Percentiles rank a stretch among this genome's conserved stretches.
Conservation (phyloP, 2,113 vertebrate species). For the Rynchops niger region DNA sequence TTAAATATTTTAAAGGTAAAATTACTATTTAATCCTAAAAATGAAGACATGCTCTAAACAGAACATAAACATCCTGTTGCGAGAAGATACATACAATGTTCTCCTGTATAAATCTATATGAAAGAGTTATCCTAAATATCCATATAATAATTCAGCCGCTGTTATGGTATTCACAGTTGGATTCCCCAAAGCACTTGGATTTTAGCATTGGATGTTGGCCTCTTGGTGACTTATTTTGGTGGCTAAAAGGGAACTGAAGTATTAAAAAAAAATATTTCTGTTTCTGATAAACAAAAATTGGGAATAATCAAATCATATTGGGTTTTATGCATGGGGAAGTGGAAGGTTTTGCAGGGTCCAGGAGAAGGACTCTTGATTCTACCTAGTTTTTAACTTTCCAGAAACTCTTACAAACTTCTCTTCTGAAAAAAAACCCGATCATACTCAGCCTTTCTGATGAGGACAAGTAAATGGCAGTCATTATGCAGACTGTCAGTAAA, state of each 20-base stretch:
- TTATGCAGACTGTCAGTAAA: not conserved
- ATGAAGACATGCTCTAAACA: not conserved
- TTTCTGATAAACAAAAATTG: not conserved
- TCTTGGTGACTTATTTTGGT: not conserved
- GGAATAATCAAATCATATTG: not conserved
- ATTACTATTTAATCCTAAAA: not conserved
- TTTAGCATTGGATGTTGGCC: not conserved
- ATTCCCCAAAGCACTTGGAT: not conserved
- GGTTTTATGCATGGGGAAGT: not conserved
- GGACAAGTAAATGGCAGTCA: not conserved
- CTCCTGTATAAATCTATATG: not conserved
- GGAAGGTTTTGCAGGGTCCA: not conserved
- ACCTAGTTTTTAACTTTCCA: not conserved
- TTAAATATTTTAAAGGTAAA: not conserved
- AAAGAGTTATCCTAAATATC: not conserved
- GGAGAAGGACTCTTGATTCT: not conserved
- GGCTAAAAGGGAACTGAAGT: not conserved
- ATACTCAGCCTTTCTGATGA: not conserved
- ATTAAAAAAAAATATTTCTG: not conserved
- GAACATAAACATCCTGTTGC: not conserved
- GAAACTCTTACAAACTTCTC: not conserved
- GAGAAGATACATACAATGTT: not conserved
- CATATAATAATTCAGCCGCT: not conserved
- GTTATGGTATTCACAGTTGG: not conserved
- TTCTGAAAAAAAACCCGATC: not conserved